Percentiles rank a stretch among this genome's conserved stretches.
Evolutionary conservation across 2,113 vertebrate genomes (phyloP).

Genomic region (Lutjanus erythropterus): DNA sequence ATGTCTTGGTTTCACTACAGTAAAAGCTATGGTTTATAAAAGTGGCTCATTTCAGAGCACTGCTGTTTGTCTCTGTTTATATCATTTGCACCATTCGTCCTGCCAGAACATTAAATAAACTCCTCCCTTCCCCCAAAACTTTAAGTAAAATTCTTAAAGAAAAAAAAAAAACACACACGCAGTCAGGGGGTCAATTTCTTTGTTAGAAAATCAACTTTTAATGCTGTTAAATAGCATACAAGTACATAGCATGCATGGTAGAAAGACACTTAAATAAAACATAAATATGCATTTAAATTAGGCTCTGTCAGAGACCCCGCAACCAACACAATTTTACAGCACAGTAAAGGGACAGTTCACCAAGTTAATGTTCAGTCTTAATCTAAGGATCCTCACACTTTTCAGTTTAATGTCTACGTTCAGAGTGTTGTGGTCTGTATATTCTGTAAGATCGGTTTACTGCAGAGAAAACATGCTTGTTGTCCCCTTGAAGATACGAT

Average conservation of each 20-base stretch:
- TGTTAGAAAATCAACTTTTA: conserved; percentile 68
- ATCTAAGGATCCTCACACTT: not conserved
- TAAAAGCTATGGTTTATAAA: conserved; percentile 12
- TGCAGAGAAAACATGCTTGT: not conserved
- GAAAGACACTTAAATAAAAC: conserved; percentile 80
- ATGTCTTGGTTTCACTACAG: conserved; percentile 32
- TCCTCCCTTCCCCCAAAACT: not conserved
- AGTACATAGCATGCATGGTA: conserved; percentile 74
- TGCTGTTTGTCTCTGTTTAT: conserved; percentile 37
- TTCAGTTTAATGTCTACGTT: not conserved
- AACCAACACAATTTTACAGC: conserved; percentile 38
- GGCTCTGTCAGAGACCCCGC: conserved; percentile 38
- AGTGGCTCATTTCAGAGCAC: conserved; percentile 12
- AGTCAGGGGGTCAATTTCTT: conserved; percentile 11
- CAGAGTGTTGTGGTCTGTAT: not conserved
- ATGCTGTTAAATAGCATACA: conserved; percentile 71
- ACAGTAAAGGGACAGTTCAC: conserved; percentile 35
- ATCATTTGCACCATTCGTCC: conserved; percentile 3
- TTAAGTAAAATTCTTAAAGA: not conserved
- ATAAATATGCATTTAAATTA: conserved; percentile 76
- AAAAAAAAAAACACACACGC: no score
- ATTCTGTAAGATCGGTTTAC: not conserved
- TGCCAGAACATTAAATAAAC: not conserved
- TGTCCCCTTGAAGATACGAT: not conserved
- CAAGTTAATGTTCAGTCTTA: conserved; percentile 13